Conservation (phyloP, 2,113 vertebrate genomes). For the Pimephales promelas region DNA sequence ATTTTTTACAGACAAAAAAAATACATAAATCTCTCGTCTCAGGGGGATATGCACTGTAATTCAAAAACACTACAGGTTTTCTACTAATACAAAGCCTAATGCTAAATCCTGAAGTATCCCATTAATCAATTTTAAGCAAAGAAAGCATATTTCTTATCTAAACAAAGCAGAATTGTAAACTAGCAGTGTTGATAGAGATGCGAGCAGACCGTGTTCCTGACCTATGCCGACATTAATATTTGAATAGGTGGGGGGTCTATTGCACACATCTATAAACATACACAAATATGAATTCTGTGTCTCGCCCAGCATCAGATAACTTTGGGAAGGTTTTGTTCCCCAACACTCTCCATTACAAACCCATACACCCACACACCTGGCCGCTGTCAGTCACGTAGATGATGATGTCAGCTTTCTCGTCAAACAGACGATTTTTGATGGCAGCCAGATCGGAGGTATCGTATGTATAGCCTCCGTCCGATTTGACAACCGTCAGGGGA, state of each 20-base stretch:
- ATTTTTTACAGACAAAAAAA: too few species aligned
- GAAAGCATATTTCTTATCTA: not conserved
- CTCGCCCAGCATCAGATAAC: not conserved
- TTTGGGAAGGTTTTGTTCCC: not conserved
- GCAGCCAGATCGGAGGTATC: conserved; percentile 96
- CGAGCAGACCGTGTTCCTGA: not conserved
- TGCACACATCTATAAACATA: conserved; percentile 2
- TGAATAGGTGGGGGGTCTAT: conserved; percentile 10
- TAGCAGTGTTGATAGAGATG: not conserved
- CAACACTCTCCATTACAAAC: not conserved
- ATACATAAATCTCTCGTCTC: too few species aligned
- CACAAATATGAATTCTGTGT: conserved; percentile 12
- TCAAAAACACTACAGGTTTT: too few species aligned
- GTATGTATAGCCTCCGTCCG: conserved; percentile 94
- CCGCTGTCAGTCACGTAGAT: conserved; percentile 95
- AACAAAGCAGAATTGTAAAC: conserved; percentile 3
- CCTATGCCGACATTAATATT: conserved; percentile 32
- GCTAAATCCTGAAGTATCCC: too few species aligned
- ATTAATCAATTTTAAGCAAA: not conserved
- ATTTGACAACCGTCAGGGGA: conserved; percentile 91
- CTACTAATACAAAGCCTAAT: too few species aligned
- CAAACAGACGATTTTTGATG: conserved; percentile 81
- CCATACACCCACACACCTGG: conserved; percentile 77
- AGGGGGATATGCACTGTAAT: too few species aligned
- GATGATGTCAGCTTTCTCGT: conserved; percentile 87